Evolutionary conservation across 2,888 invertebrate genomes (phyloP), one percentile per base, ranked within the genome.

Genomic region (Drosophila lutescens): DNA sequence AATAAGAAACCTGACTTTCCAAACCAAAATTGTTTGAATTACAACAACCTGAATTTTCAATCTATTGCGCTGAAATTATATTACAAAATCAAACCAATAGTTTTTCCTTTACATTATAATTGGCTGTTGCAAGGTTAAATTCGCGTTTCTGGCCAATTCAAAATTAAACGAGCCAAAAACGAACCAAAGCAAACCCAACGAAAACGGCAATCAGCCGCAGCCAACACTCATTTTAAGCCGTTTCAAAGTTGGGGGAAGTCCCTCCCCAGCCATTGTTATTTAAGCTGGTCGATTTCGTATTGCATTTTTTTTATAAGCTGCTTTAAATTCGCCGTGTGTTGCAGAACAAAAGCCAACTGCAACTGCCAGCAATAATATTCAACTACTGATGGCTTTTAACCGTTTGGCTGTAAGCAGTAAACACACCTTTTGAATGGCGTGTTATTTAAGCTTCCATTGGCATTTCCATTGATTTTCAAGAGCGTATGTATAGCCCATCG

Each of bases 251-350:
- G 32, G 40, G 32, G 67, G 34, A 20, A 66, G 44, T 54, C 38
- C 66, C 32, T 20, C 23, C 6, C 40, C 26, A 23, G 10, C 43
- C 38, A 36, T 20, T 44, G 44, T 49, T 47, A 32, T 17, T 60
- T 53, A 54, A 67, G 60, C 70, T 58, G 46, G 43, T 55, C 44
- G 67, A 47, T 65, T 54, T 66, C 66, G 53, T 73, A 63, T 51
- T 72, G 50, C 56, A 63, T 49, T 67, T 51, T 41, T 49, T 67
- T 51, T 41, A 47, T 56, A 72, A 72, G 56, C 71, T 10, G 65
- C 66, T 71, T 71, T 71, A 49, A 55, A 56, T 34, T 70, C 58
- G 9, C 20, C 23, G 17, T 38, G 34, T 43, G 49, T 12, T 36
- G 46, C 50, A 40, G n/a, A 53, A 40, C 34, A 43, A 65, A 66